phyloP scores from a whole-genome alignment of 2,797 vertebrate species.

The Fringilla coelebs region DNA sequence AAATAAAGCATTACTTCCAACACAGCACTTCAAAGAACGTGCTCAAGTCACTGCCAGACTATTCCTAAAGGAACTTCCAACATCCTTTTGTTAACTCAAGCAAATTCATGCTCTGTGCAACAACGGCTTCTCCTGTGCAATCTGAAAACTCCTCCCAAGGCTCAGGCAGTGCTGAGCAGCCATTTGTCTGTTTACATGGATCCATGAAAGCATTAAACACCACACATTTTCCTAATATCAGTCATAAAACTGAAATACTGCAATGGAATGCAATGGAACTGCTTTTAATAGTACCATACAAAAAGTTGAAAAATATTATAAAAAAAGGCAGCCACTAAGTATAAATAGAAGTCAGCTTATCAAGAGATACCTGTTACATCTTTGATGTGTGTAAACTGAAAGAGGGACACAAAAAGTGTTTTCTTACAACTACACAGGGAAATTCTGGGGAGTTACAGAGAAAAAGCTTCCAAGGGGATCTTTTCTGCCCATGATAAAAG shows the following conservation, averaged over 20 bases:
- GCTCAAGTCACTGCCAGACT: background rate
- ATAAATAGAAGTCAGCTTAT: background rate
- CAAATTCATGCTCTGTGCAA: background rate
- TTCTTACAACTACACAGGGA: background rate
- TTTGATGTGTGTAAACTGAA: background rate
- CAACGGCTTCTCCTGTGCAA: background rate
- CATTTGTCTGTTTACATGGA: background rate
- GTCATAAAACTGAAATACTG: background rate
- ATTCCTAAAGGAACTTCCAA: background rate
- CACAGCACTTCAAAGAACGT: background rate
- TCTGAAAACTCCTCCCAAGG: background rate
- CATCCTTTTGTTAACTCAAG: background rate
- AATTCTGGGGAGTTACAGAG: background rate
- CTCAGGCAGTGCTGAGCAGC: background rate
- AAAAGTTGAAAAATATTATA: background rate
- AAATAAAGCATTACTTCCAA: background rate
- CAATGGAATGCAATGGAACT: background rate
- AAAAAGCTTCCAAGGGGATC: background rate
- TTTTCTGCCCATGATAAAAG: background rate
- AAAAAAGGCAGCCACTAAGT: background rate
- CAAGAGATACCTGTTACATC: background rate
- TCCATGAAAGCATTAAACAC: background rate
- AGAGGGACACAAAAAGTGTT: background rate
- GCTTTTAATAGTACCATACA: background rate
- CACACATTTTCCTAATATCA: background rate